A percentile compares a stretch with the other conserved stretches of the same genome.
These are phyloP conservation scores for Polypterus senegalus DNA, from an alignment of 2,113 vertebrate genomes.

Conservation along the genomic window DNA sequence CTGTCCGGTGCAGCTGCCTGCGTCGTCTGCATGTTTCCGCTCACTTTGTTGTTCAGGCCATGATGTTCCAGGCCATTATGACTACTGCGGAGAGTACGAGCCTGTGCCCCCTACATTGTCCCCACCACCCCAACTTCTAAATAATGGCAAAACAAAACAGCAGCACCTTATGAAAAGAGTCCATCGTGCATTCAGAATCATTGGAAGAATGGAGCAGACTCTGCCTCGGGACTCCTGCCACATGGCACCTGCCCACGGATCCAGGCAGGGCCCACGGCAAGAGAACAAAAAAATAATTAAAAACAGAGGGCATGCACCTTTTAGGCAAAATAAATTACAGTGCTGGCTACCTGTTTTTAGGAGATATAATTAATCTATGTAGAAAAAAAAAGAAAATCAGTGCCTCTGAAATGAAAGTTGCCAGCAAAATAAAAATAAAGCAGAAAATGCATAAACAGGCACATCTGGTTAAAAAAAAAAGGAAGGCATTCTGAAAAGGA, in stretches of 20 bases:
- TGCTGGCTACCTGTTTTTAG: slow-evolving; percentile 54
- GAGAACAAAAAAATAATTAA: slow-evolving; percentile 14
- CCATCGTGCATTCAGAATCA: slow-evolving; percentile 34
- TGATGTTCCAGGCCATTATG: too few relatives aligned
- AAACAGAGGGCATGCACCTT: slow-evolving; percentile 52
- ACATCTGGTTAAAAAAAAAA: too few relatives aligned
- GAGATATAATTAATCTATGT: slow-evolving; percentile 46
- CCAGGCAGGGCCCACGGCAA: slow-evolving; percentile 58
- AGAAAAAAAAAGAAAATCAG: slow-evolving; percentile 25
- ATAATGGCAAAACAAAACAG: slow-evolving; percentile 60
- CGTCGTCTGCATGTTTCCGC: too few relatives aligned
- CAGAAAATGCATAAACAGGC: too few relatives aligned
- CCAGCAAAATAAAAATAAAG: too few relatives aligned
- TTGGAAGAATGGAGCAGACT: slow-evolving; percentile 66
- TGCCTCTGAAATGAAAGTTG: too few relatives aligned
- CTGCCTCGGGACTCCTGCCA: slow-evolving; percentile 55
- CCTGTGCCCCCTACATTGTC: too few relatives aligned
- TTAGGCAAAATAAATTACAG: slow-evolving; percentile 51
- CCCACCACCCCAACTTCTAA: slow-evolving; percentile 25
- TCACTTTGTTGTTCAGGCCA: too few relatives aligned
- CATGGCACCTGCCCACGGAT: slow-evolving; percentile 49
- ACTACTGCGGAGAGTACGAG: too few relatives aligned
- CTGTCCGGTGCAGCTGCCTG: too few relatives aligned
- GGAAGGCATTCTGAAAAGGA: too few relatives aligned
- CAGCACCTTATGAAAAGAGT: slow-evolving; percentile 40